phyloP scores from a whole-genome alignment of 92 coral and sea anemone genomes.

The Porites cylindrica region DNA sequence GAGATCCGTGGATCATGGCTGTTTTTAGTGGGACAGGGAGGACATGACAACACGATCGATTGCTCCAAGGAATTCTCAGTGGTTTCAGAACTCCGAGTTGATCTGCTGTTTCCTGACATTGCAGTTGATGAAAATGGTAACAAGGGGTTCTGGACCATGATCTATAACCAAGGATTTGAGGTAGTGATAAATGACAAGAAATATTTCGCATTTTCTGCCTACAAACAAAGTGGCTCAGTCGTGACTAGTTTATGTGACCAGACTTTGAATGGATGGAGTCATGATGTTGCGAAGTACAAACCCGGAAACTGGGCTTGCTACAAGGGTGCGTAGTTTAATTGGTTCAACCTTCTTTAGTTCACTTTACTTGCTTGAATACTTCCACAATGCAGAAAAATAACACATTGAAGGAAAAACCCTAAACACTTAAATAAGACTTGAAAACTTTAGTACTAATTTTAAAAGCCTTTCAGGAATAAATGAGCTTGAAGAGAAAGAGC shows the following conservation, averaged over 20 bases:
- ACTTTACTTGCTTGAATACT: too few species aligned
- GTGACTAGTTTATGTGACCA: slow-evolving; percentile 68
- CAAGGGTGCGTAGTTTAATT: slow-evolving; percentile 53
- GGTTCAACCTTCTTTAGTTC: neutral
- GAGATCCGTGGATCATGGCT: slow-evolving; percentile 74
- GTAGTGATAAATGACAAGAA: slow-evolving; percentile 62
- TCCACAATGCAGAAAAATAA: too few species aligned
- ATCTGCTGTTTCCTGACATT: slow-evolving; percentile 71
- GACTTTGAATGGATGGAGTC: slow-evolving; percentile 79
- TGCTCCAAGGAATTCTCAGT: slow-evolving; percentile 54
- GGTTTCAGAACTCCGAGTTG: slow-evolving; percentile 46
- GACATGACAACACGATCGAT: slow-evolving; percentile 62
- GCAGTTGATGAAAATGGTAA: slow-evolving; percentile 66
- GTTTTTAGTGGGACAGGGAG: slow-evolving; percentile 52
- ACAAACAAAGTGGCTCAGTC: slow-evolving; percentile 21
- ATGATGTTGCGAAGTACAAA: slow-evolving; percentile 50
- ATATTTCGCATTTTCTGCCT: slow-evolving; percentile 77
- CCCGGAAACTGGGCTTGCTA: slow-evolving; percentile 75
- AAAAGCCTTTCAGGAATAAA: too few species aligned
- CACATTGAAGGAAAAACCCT: too few species aligned
- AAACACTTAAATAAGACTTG: too few species aligned
- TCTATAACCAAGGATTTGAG: slow-evolving; percentile 83
- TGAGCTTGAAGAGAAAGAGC: too few species aligned
- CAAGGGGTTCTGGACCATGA: slow-evolving; percentile 81
- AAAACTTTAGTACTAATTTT: too few species aligned